These are phyloP conservation scores for Triplophysa tibetana DNA, from an alignment of 2,113 vertebrate genomes.

Conservation along the genomic window DNA sequence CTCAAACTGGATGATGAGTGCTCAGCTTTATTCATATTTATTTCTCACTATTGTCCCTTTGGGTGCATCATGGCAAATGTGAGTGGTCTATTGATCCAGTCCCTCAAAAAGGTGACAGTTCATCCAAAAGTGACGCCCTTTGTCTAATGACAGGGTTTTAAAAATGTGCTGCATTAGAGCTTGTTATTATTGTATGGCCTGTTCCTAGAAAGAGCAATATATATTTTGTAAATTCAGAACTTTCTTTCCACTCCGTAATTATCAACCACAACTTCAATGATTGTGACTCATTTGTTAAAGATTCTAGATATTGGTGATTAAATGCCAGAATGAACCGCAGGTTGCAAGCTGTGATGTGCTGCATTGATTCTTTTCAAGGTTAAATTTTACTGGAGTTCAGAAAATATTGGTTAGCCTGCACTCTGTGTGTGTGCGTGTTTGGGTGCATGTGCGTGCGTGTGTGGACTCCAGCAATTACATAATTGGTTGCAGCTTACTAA, in stretches of 20 bases:
- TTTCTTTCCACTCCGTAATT: constrained; percentile 54
- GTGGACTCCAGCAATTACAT: not conserved
- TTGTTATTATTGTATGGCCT: constrained; percentile 56
- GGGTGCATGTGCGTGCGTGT: too few species aligned
- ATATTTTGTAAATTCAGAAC: constrained; percentile 53
- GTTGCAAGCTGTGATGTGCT: constrained; percentile 48
- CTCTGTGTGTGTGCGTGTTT: not conserved
- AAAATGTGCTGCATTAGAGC: constrained; percentile 46
- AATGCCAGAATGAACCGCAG: constrained; percentile 39
- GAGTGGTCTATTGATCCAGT: not conserved
- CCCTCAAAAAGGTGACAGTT: constrained; percentile 28
- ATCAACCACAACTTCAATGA: constrained; percentile 45
- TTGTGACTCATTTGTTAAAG: constrained; percentile 44
- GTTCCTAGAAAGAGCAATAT: constrained; percentile 47
- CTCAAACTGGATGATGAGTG: too few species aligned
- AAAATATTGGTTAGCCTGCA: too few species aligned
- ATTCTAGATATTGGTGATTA: constrained; percentile 23
- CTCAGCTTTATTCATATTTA: too few species aligned
- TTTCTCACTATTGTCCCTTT: not conserved
- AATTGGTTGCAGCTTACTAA: not conserved
- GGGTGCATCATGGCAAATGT: constrained; percentile 12
- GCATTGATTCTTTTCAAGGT: constrained; percentile 46
- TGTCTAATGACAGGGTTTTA: constrained; percentile 58
- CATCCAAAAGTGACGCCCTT: constrained; percentile 46
- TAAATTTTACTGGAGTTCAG: constrained; percentile 36